Evolutionary conservation across 2,888 invertebrate species (phyloP).

Genomic region (Drosophila pseudotakahashii): DNA sequence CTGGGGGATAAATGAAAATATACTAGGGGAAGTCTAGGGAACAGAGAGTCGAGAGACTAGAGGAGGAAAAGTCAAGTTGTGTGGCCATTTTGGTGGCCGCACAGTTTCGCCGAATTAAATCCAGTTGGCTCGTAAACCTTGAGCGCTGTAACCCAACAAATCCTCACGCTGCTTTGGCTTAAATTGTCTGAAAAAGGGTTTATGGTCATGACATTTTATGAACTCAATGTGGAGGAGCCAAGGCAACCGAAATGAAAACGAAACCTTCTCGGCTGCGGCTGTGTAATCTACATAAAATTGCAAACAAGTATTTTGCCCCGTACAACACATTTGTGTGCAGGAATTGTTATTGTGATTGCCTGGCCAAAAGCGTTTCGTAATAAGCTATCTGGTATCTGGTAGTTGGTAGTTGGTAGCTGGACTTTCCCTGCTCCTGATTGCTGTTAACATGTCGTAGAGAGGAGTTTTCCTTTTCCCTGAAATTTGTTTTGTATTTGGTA

Average conservation of each 20-base stretch:
- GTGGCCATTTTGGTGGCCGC: conserved; percentile 73
- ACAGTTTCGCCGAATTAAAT: conserved; percentile 77
- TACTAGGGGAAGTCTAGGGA: conserved; percentile 3
- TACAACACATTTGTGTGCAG: conserved; percentile 23
- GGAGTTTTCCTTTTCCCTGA: conserved; percentile 53
- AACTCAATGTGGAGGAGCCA: conserved; percentile 45
- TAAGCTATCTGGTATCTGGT: conserved; percentile 52
- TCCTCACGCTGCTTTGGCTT: conserved; percentile 74
- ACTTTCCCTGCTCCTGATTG: conserved; percentile 57
- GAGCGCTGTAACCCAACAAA: conserved; percentile 57
- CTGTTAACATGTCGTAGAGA: conserved; percentile 75
- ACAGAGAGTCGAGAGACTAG: not conserved
- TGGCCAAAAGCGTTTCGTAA: conserved; percentile 61
- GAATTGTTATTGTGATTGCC: conserved; percentile 54
- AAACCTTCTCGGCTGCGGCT: conserved; percentile 50
- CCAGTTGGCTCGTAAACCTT: conserved; percentile 75
- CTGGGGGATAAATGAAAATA: conserved; percentile 39
- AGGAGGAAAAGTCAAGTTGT: conserved; percentile 45
- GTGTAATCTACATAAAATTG: conserved; percentile 74
- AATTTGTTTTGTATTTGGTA: conserved; percentile 61
- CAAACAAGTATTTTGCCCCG: conserved; percentile 61
- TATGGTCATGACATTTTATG: conserved; percentile 76
- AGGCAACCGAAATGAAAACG: conserved; percentile 6
- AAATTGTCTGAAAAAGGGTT: conserved; percentile 80
- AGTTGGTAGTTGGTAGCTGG: not conserved